phyloP scores from a whole-genome alignment of 1,140 invertebrate genomes.

The Apis cerana region DNA sequence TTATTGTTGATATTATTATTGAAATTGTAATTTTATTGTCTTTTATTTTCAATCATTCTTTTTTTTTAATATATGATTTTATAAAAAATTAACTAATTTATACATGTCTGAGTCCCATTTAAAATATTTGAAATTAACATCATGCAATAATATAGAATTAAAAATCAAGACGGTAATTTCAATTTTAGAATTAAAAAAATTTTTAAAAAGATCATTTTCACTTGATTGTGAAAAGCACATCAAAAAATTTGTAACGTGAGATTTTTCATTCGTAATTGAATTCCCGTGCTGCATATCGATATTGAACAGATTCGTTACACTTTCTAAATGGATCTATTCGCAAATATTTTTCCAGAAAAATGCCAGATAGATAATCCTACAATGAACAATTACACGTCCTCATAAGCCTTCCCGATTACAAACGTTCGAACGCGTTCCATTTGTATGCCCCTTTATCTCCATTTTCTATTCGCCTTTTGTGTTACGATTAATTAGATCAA shows the following conservation, averaged over 20 bases:
- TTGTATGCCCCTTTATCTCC: conserved; percentile 7
- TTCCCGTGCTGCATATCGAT: conserved; percentile 23
- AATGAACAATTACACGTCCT: conserved; percentile 33
- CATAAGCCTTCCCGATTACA: conserved; percentile 15
- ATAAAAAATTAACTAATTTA: too few species aligned
- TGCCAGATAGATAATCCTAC: neutral
- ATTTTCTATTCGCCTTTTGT: neutral
- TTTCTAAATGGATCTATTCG: conserved; percentile 28
- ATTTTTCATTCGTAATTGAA: conserved; percentile 50
- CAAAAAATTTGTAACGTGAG: conserved; percentile 36
- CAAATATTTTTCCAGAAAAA: conserved; percentile 29
- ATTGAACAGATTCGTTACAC: conserved; percentile 18
- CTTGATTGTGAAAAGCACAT: conserved; percentile 30
- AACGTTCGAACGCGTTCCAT: neutral
- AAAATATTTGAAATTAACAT: too few species aligned
- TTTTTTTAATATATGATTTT: too few species aligned
- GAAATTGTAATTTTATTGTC: too few species aligned
- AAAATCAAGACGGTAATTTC: too few species aligned
- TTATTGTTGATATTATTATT: too few species aligned
- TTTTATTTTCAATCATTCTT: too few species aligned
- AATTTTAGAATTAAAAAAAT: too few species aligned
- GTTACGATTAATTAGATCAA: conserved; percentile 7
- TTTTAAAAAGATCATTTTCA: neutral
- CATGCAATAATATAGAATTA: too few species aligned
- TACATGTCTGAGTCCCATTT: too few species aligned